These are phyloP conservation scores for Hydractinia echinata DNA, from an alignment of 30 jellyfish, hydroid and myxozoan genomes.

Conservation along the genomic window DNA sequence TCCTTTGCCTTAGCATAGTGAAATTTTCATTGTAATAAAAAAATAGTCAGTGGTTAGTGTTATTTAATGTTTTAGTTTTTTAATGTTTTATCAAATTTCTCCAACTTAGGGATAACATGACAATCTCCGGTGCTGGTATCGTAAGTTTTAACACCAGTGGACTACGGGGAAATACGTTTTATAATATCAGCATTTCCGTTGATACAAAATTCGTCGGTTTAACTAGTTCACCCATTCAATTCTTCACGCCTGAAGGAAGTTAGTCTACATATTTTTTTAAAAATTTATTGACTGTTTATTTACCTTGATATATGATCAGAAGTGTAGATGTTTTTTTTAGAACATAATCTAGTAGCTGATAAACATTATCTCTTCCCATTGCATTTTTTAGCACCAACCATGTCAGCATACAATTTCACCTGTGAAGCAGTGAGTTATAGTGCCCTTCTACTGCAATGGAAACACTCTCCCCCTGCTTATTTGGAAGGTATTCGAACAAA, in stretches of 20 bases:
- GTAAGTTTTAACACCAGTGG: neutral
- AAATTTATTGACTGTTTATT: no score
- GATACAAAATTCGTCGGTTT: neutral
- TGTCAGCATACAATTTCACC: neutral
- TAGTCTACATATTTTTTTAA: no score
- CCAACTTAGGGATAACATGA: no score
- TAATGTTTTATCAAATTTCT: no score
- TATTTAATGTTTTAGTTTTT: no score
- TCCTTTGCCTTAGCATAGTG: no score
- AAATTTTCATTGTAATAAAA: no score
- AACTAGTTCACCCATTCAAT: neutral
- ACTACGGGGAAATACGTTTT: slow-evolving; percentile 9
- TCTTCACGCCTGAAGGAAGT: slow-evolving; percentile 2
- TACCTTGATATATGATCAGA: no score
- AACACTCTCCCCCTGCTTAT: slow-evolving; percentile 16
- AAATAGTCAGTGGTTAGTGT: no score
- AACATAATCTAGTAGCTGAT: no score
- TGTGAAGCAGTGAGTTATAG: neutral
- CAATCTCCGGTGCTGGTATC: no score
- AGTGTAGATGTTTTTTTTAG: no score
- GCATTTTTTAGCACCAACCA: slow-evolving; percentile 6
- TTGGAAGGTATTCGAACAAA: slow-evolving; percentile 10
- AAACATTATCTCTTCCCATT: neutral
- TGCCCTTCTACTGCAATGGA: neutral
- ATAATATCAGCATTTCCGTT: neutral